A percentile compares a stretch with the other conserved stretches of the same genome.
phyloP scores from a whole-genome alignment of 64 coral and sea anemone genomes.

The Montipora sp. region DNA sequence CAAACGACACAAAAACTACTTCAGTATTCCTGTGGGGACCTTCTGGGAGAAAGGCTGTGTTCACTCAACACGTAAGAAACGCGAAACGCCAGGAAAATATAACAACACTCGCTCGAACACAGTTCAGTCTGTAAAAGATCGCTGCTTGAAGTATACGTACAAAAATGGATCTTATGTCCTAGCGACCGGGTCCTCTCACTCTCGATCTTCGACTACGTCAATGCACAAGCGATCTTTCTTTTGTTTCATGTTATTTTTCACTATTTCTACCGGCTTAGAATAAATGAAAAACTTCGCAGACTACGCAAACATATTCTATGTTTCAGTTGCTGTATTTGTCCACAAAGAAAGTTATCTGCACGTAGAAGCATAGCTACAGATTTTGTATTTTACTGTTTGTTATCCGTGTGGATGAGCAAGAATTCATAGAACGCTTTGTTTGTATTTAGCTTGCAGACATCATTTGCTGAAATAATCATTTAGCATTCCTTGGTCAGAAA shows the following conservation, averaged over 20 bases:
- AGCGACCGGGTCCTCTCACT: background rate
- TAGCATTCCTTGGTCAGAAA: too few species aligned
- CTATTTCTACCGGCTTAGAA: background rate
- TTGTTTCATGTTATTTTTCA: background rate
- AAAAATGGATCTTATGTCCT: too few species aligned
- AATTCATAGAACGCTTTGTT: too few species aligned
- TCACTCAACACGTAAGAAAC: conserved; percentile 32
- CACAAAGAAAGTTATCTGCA: background rate
- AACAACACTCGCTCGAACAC: background rate
- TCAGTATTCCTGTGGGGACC: conserved; percentile 47
- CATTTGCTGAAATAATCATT: too few species aligned
- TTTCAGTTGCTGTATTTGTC: background rate
- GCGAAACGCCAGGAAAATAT: background rate
- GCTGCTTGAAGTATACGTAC: conserved; percentile 15
- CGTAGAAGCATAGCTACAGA: background rate
- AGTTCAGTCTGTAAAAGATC: background rate
- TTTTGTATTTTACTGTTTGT: background rate
- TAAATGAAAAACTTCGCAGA: background rate
- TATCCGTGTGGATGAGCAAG: background rate
- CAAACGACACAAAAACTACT: conserved; percentile 58
- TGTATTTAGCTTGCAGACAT: too few species aligned
- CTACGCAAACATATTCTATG: background rate
- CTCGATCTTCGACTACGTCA: background rate
- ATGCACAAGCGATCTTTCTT: background rate
- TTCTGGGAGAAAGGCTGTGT: conserved; percentile 39